A percentile compares a stretch with the other conserved stretches of the same genome.
Evolutionary conservation across 2,888 invertebrate species (phyloP).

Genomic region (Parnassius orleans): DNA sequence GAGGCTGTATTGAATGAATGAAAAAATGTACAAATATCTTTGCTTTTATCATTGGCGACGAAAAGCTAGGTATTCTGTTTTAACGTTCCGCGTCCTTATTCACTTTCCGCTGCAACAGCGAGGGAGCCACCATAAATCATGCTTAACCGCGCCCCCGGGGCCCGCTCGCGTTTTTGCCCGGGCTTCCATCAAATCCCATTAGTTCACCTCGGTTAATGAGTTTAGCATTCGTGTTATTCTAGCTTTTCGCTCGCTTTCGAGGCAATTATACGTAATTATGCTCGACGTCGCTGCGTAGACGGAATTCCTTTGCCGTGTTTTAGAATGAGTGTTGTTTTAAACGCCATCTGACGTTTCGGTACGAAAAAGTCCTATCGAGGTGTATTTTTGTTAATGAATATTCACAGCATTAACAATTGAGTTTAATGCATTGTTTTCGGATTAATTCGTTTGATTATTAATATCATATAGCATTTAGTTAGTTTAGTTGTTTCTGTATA

Average conservation of each 20-base stretch:
- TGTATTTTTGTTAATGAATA: slow-evolving; percentile 8
- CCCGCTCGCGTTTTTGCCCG: slow-evolving; percentile 46
- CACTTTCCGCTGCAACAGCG: slow-evolving; percentile 33
- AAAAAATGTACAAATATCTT: not conserved
- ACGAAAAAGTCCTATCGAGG: not conserved
- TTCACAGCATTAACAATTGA: not conserved
- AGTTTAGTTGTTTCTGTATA: too few species aligned
- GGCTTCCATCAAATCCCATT: slow-evolving; percentile 52
- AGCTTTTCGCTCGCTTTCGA: slow-evolving; percentile 36
- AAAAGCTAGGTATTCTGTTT: slow-evolving; percentile 18
- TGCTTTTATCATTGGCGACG: slow-evolving; percentile 1
- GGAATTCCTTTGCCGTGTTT: slow-evolving; percentile 20
- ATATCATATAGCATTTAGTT: too few species aligned
- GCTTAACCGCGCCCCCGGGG: slow-evolving; percentile 45
- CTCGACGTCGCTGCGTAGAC: slow-evolving; percentile 13
- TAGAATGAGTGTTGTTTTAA: slow-evolving; percentile 14
- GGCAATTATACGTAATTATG: slow-evolving; percentile 34
- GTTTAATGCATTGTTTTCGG: too few species aligned
- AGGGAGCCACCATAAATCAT: slow-evolving; percentile 47
- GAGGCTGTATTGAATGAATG: too few species aligned
- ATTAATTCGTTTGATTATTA: too few species aligned
- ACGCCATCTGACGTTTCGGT: slow-evolving; percentile 12
- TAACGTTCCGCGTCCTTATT: slow-evolving; percentile 30
- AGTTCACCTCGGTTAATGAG: slow-evolving; percentile 46
- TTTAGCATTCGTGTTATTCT: slow-evolving; percentile 41